Conservation (phyloP, 2,888 invertebrate genomes). For the Orthosia incerta region DNA sequence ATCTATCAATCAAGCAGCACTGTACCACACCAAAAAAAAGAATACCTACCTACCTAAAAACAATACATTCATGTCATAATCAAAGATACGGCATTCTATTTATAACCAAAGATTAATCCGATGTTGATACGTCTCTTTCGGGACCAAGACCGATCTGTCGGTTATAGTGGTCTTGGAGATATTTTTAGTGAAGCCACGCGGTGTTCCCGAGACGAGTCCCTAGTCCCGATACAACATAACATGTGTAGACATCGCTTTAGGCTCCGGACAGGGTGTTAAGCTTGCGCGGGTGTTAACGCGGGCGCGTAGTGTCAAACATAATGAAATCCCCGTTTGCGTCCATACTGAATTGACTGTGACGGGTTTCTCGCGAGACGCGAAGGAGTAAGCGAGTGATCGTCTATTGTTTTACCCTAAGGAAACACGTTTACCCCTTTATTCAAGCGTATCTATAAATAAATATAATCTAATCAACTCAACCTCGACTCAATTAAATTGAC, state of each 20-base stretch:
- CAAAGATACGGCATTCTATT: constrained; percentile 42
- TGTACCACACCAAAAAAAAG: background rate
- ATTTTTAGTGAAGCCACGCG: constrained; percentile 63
- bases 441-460: too few species aligned
- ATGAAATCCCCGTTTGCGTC: background rate
- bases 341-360: background rate
- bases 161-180: constrained; percentile 53
- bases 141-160: constrained; percentile 55
- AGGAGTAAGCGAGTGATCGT: background rate
- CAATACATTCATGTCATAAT: constrained; percentile 36
- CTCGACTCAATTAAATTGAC: too few species aligned
- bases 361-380: background rate
- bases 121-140: constrained; percentile 44
- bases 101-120: constrained; percentile 53
- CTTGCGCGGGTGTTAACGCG: background rate
- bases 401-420: background rate
- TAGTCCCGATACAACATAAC: constrained; percentile 38
- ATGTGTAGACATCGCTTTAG: constrained; percentile 17
- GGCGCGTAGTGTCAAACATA: background rate
- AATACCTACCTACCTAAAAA: background rate
- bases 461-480: too few species aligned
- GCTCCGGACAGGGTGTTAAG: background rate
- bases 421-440: background rate
- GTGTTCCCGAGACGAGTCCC: constrained; percentile 40
- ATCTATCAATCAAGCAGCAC: constrained; percentile 3